A percentile compares a stretch with the other conserved stretches of the same genome.
phyloP scores from a whole-genome alignment of 92 coral and sea anemone species.

The Epizoanthus rinbou region DNA sequence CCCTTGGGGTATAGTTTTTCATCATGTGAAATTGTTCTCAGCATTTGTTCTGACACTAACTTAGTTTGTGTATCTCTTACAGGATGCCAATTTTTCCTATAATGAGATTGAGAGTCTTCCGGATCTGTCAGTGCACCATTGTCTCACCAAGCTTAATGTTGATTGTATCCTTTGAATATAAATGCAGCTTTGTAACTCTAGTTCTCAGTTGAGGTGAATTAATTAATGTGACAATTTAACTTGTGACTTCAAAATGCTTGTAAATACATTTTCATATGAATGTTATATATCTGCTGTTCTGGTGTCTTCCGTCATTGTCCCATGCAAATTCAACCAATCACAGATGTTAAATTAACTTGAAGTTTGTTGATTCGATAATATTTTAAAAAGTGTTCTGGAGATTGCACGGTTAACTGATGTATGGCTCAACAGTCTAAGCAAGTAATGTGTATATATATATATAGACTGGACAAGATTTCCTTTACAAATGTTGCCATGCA shows the following conservation, averaged over 20 bases:
- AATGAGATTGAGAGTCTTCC: slow-evolving; percentile 74
- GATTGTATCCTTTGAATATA: slow-evolving; percentile 84
- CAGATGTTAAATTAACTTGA: too few relatives aligned
- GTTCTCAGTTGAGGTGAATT: neutral
- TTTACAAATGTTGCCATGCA: slow-evolving; percentile 33
- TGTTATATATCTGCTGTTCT: too few relatives aligned
- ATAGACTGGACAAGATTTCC: neutral
- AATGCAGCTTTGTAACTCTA: neutral
- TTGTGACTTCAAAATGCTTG: too few relatives aligned
- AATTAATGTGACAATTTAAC: neutral
- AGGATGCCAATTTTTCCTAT: slow-evolving; percentile 88
- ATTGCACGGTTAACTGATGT: too few relatives aligned
- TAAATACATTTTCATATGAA: too few relatives aligned
- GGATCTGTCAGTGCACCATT: slow-evolving; percentile 85
- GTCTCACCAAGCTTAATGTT: slow-evolving; percentile 64
- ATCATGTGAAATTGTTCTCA: neutral
- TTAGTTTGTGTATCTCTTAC: neutral
- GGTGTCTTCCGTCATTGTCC: too few relatives aligned
- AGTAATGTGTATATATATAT: too few relatives aligned
- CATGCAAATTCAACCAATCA: too few relatives aligned
- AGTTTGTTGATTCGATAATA: too few relatives aligned
- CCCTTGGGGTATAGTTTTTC: too few relatives aligned
- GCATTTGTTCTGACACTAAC: neutral
- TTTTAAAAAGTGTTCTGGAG: too few relatives aligned
- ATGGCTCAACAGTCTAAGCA: too few relatives aligned